A percentile compares a stretch with the other conserved stretches of the same genome.
Conservation (phyloP, 2,113 vertebrate species). For the Pithys albifrons region DNA sequence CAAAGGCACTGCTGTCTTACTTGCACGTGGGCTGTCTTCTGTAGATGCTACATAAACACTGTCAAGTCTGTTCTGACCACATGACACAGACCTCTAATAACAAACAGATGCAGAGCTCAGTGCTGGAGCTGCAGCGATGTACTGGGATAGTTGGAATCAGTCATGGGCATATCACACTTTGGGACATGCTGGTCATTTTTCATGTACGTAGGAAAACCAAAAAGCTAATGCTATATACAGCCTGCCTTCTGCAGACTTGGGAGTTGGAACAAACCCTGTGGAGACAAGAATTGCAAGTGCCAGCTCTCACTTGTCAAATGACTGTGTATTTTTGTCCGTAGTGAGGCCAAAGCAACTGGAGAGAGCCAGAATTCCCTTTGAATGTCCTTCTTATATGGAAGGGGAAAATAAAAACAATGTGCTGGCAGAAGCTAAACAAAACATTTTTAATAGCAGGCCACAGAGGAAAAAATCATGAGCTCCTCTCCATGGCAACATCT, state of each 20-base stretch:
- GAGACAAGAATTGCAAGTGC: background rate
- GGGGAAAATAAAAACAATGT: background rate
- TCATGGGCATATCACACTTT: background rate
- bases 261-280: background rate
- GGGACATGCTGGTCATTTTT: background rate
- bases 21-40: background rate
- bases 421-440: slow-evolving; percentile 15
- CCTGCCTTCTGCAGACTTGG: background rate
- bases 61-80: background rate
- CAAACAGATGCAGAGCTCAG: background rate
- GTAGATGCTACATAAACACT: slow-evolving; percentile 1
- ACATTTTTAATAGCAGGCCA: slow-evolving; percentile 42
- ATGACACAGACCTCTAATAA: background rate
- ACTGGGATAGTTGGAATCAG: background rate
- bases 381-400: background rate
- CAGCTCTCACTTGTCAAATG: background rate
- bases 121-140: background rate
- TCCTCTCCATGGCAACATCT: slow-evolving; percentile 53
- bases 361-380: background rate
- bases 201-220: background rate
- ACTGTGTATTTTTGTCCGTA: background rate
- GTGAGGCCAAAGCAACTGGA: fast-evolving
- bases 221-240: background rate
- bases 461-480: background rate
- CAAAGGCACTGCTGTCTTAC: background rate